These are phyloP conservation scores for Falcunculus frontatus DNA, from an alignment of 2,113 vertebrate genomes.

Conservation along the genomic window DNA sequence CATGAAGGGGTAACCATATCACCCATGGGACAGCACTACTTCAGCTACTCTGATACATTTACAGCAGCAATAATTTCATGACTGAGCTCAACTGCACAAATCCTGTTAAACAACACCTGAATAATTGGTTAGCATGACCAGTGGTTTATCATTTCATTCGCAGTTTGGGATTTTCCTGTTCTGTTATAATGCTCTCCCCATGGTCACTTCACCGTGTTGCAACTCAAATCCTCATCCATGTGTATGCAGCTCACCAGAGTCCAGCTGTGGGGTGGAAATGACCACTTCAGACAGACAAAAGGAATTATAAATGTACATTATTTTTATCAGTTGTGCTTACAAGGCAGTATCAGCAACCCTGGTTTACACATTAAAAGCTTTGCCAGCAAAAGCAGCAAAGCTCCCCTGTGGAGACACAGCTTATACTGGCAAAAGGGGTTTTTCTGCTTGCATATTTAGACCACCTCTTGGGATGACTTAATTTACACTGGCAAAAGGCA, in stretches of 20 bases:
- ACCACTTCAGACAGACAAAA: background rate
- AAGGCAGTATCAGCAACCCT: slow-evolving; percentile 9
- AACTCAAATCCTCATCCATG: background rate
- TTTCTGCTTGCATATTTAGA: slow-evolving; percentile 38
- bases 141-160: background rate
- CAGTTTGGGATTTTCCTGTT: background rate
- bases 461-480: slow-evolving; percentile 26
- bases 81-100: background rate
- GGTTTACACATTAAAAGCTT: slow-evolving; percentile 13
- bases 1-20: background rate
- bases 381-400: slow-evolving; percentile 39
- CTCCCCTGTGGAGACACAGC: background rate
- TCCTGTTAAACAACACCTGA: background rate
- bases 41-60: background rate
- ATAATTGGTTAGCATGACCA: background rate
- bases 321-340: slow-evolving; percentile 52
- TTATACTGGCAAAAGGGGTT: slow-evolving; percentile 29
- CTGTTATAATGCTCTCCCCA: background rate
- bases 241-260: accelerated
- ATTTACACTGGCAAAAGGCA: slow-evolving; percentile 53
- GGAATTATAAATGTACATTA: background rate
- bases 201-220: accelerated
- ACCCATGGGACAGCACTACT: background rate
- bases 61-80: background rate
- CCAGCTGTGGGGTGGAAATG: background rate